A percentile compares a stretch with the other conserved stretches of the same genome.
phyloP scores from a whole-genome alignment of 1,140 invertebrate species.

The Drosophila sulfurigaster region DNA sequence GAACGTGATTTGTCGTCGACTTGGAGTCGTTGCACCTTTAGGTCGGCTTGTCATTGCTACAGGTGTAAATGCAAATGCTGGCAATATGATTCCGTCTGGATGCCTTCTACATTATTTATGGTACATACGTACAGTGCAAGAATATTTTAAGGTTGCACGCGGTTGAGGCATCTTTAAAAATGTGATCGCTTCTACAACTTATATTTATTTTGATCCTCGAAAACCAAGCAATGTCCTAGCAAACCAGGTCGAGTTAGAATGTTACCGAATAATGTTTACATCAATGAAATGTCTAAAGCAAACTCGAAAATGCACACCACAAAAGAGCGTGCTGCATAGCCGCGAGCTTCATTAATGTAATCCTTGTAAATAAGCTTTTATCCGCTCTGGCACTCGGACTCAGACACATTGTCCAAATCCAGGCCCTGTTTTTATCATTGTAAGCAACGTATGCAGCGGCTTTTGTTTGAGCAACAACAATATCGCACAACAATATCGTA shows the following conservation, averaged over 20 bases:
- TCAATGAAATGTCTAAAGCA: conserved; percentile 47
- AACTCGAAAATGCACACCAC: conserved; percentile 46
- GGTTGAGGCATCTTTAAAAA: conserved; percentile 1
- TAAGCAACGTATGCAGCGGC: conserved; percentile 46
- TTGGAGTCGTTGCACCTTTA: conserved; percentile 19
- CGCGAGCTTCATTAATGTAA: conserved; percentile 76
- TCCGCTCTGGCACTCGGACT: conserved; percentile 47
- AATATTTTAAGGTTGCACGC: conserved; percentile 33
- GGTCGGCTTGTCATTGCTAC: conserved; percentile 62
- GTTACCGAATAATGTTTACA: conserved; percentile 10
- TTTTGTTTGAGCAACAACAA: conserved; percentile 65
- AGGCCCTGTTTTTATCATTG: conserved; percentile 40
- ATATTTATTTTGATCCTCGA: no score
- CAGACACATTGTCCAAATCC: conserved; percentile 58
- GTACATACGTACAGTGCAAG: conserved; percentile 55
- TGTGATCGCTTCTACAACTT: background rate
- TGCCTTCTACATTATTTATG: conserved; percentile 70
- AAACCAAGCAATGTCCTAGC: no score
- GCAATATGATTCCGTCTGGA: conserved; percentile 69
- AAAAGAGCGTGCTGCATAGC: conserved; percentile 77
- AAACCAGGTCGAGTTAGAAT: no score
- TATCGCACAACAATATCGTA: conserved; percentile 60
- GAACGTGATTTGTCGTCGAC: conserved; percentile 71
- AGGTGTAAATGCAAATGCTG: conserved; percentile 76
- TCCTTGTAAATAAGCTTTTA: conserved; percentile 80